These are phyloP conservation scores for Priapulus caudatus DNA, from an alignment of 2,888 invertebrate genomes.

Conservation along the genomic window DNA sequence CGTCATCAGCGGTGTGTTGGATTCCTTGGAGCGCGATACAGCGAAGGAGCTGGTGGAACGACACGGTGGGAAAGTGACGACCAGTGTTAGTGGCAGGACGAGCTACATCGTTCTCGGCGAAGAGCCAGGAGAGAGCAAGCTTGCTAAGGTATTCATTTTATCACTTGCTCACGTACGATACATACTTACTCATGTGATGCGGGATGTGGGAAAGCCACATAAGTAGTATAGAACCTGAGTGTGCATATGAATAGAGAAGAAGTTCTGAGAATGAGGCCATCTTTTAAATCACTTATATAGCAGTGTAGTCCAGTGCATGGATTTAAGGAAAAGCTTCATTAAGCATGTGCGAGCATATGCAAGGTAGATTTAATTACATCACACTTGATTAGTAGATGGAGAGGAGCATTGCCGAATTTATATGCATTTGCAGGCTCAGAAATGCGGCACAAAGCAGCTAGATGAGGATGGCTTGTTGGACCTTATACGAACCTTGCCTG, in stretches of 20 bases:
- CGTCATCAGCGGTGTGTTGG: conserved; percentile 66
- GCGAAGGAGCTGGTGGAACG: conserved; percentile 57
- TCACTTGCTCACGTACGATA: too few species aligned
- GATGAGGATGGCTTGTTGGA: conserved; percentile 70
- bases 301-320: too few species aligned
- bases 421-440: conserved; percentile 26
- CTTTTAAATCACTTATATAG: too few species aligned
- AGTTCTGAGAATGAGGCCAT: too few species aligned
- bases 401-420: too few species aligned
- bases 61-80: conserved; percentile 66
- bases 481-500: conserved; percentile 49
- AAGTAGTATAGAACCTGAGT: neutral
- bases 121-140: conserved; percentile 71
- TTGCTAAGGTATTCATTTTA: conserved; percentile 47
- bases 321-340: too few species aligned
- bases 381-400: too few species aligned
- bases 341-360: too few species aligned
- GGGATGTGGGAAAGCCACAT: too few species aligned
- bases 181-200: too few species aligned
- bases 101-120: conserved; percentile 71
- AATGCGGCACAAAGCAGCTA: conserved; percentile 55
- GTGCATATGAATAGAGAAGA: too few species aligned
- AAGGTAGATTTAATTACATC: too few species aligned
- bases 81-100: conserved; percentile 61
- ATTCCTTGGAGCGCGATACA: conserved; percentile 73